These are phyloP conservation scores for Polylopha cassiicola DNA, from an alignment of 2,888 invertebrate species.

Conservation along the genomic window DNA sequence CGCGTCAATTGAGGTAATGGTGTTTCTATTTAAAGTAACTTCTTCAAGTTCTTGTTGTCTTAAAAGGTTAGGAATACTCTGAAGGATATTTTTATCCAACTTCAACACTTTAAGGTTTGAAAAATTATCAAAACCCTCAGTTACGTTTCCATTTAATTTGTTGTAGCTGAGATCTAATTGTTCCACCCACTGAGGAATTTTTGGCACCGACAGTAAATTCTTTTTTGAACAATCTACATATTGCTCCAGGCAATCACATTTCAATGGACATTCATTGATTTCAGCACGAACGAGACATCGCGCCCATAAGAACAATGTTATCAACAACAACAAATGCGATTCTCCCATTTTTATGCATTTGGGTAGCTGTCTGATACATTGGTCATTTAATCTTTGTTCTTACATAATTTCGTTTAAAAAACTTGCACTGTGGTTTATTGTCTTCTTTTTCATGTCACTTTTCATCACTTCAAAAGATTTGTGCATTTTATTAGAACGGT, in stretches of 20 bases:
- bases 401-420: constrained; percentile 57
- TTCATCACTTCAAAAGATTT: constrained; percentile 38
- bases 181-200: constrained; percentile 86
- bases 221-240: constrained; percentile 86
- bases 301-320: constrained; percentile 48
- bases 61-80: constrained; percentile 74
- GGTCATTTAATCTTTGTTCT: constrained; percentile 49
- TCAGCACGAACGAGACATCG: constrained; percentile 51
- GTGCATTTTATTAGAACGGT: constrained; percentile 49
- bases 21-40: constrained; percentile 81
- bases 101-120: constrained; percentile 58
- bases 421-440: constrained; percentile 37
- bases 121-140: constrained; percentile 53
- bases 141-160: constrained; percentile 61
- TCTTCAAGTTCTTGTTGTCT: constrained; percentile 72
- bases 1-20: constrained; percentile 72
- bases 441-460: constrained; percentile 39
- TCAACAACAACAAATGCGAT: constrained; percentile 65
- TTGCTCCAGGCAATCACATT: constrained; percentile 84
- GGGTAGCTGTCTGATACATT: constrained; percentile 55
- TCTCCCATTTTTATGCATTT: constrained; percentile 73
- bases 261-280: constrained; percentile 79
- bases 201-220: constrained; percentile 83
- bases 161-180: constrained; percentile 81
- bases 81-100: constrained; percentile 77